Conservation (phyloP, 2,888 invertebrate species). For the Agonopterix alstromeriana region DNA sequence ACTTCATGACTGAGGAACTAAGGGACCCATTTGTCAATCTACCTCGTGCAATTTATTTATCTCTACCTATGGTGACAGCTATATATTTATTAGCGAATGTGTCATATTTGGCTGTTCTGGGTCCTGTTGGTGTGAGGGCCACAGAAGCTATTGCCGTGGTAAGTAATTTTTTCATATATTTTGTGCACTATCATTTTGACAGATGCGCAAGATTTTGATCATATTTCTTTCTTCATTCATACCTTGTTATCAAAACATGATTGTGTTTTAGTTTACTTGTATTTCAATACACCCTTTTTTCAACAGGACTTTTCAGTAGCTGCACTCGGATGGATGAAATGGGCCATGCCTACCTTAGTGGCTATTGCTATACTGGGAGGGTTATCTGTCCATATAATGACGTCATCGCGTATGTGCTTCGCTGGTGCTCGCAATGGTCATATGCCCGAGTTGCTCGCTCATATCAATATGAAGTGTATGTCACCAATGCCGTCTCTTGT, state of each 20-base stretch:
- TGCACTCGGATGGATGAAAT: constrained; percentile 84
- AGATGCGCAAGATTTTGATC: too few species aligned
- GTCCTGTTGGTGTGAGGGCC: constrained; percentile 87
- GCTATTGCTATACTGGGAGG: constrained; percentile 96
- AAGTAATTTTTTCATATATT: constrained; percentile 36
- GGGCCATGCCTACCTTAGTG: constrained; percentile 93
- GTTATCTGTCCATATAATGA: constrained; percentile 96
- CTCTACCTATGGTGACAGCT: constrained; percentile 90
- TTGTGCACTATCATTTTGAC: too few species aligned
- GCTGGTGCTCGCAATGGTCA: constrained; percentile 94
- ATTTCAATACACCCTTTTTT: neutral
- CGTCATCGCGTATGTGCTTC: constrained; percentile 94
- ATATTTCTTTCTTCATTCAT: too few species aligned
- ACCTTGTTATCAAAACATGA: too few species aligned
- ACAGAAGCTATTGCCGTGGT: constrained; percentile 98
- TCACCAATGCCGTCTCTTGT: constrained; percentile 89
- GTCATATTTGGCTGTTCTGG: constrained; percentile 91
- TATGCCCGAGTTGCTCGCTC: constrained; percentile 87
- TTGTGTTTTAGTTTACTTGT: too few species aligned
- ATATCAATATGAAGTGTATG: constrained; percentile 84
- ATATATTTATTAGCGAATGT: constrained; percentile 94
- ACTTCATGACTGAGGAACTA: constrained; percentile 95
- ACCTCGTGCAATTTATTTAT: constrained; percentile 94
- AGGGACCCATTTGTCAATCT: constrained; percentile 91
- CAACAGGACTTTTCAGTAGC: constrained; percentile 88